Conservation (phyloP, 2,888 invertebrate species). For the Polia nebulosa region DNA sequence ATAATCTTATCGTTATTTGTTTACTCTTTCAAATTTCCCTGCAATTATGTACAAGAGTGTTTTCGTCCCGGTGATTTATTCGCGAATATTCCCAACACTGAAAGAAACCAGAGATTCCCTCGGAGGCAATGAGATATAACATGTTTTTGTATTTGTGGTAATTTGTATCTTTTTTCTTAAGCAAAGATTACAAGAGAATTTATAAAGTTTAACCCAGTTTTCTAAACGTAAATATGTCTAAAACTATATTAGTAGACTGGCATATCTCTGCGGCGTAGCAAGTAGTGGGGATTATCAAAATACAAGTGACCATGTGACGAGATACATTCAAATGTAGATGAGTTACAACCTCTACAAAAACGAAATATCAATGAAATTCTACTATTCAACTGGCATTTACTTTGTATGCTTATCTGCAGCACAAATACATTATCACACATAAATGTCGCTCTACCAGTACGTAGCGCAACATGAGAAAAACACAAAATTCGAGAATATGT, state of each 20-base stretch:
- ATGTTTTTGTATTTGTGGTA: slow-evolving; percentile 26
- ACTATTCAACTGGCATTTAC: slow-evolving; percentile 7
- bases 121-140: slow-evolving; percentile 29
- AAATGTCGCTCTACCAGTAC: not conserved
- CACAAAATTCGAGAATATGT: slow-evolving; percentile 25
- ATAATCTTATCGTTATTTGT: slow-evolving; percentile 60
- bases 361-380: slow-evolving; percentile 34
- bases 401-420: slow-evolving; percentile 18
- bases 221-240: slow-evolving; percentile 17
- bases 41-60: slow-evolving; percentile 42
- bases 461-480: slow-evolving; percentile 21
- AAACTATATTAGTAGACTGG: slow-evolving; percentile 6
- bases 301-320: slow-evolving; percentile 47
- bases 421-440: slow-evolving; percentile 19
- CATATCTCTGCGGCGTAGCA: slow-evolving; percentile 15
- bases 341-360: slow-evolving; percentile 38
- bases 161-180: slow-evolving; percentile 33
- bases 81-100: slow-evolving; percentile 35
- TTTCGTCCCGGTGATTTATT: slow-evolving; percentile 56
- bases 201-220: slow-evolving; percentile 30
- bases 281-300: slow-evolving; percentile 54
- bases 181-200: slow-evolving; percentile 24
- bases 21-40: slow-evolving; percentile 56
- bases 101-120: slow-evolving; percentile 57
- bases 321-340: slow-evolving; percentile 34